Evolutionary conservation across 37 sponge, comb jelly and placozoan species (phyloP).

Genomic region (Oopsacas minuta): DNA sequence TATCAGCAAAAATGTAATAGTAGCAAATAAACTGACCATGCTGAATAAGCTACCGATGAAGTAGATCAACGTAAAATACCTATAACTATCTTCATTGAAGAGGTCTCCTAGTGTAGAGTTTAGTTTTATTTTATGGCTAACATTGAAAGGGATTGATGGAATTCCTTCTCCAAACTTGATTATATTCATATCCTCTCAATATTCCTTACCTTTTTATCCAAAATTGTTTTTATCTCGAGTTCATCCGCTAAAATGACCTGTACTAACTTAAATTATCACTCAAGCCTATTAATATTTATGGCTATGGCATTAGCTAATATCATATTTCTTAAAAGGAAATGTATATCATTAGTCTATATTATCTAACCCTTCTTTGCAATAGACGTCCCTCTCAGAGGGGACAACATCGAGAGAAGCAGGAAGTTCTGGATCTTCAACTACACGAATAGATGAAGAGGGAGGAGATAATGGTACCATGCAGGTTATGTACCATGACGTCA

Average conservation of each 20-base stretch:
- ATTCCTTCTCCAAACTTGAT: too few species aligned
- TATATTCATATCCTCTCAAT: background rate
- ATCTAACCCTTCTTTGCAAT: too few species aligned
- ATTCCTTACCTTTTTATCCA: background rate
- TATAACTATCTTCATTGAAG: background rate
- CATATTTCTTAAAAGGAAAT: background rate
- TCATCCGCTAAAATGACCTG: background rate
- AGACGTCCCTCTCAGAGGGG: background rate
- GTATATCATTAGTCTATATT: too few species aligned
- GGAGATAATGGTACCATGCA: background rate
- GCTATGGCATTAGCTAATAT: background rate
- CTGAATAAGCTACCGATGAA: background rate
- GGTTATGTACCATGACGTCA: background rate
- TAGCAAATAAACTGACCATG: background rate
- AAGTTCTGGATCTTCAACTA: background rate
- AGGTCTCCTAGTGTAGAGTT: background rate
- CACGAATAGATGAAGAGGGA: background rate
- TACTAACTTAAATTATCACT: background rate
- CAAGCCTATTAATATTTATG: background rate
- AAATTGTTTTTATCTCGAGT: background rate
- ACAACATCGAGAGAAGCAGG: background rate
- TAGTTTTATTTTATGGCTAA: background rate
- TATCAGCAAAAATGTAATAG: background rate
- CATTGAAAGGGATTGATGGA: background rate
- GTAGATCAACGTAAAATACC: background rate